Evolutionary conservation across 2,113 vertebrate species (phyloP), one percentile per base, ranked within the genome.

Genomic region (Fulica atra): DNA sequence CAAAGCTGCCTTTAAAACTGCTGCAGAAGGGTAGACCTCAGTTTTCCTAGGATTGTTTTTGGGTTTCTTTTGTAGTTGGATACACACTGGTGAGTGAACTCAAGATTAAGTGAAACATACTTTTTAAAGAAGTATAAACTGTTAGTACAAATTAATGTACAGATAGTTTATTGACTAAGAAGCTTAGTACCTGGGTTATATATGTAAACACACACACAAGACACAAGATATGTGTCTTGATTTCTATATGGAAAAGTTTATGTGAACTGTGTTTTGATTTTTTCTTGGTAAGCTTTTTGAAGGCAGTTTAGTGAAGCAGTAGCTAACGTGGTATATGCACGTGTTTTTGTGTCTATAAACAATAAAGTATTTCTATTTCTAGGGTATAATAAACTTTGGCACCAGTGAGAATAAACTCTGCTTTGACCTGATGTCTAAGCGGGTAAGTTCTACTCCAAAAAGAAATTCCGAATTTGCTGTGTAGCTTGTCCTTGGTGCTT

Each of bases 391-490:
- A 95, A 99, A 99, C 97, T 97, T 99, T 83, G 98, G 98, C 42
- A 98, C 98, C 83, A 99, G 98, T 94, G 99, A 99, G 95, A 99
- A 99, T 97, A 99, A 99, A 90, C 98, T 99, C 18, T 99, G 99
- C 96, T 97, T 97, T 84, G 99, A 99, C 90, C 97, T 99, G 88
- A 98, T 99, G 73, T 98, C 98, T 38, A 97, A 98, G 72, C 98
- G 98, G 98, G 99, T 99, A 96, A 98, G 98, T 82, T 35, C 9
- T 19, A 2, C 46, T 71, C 44, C 29, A 20, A 31, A 90, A n/a
- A 51, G 44, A 68, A 89, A 38, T 24, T 16, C 9, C 23, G 29
- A 54, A 46, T 79, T 48, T 65, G 21, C 33, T 79, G 13, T 33
- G 17, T 68, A n/a, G 40, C 11, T 83, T 31, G 18, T 95, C 33